A percentile compares a stretch with the other conserved stretches of the same genome.
Evolutionary conservation across 1,140 invertebrate species (phyloP).

Genomic region (Oncopeltus fasciatus): DNA sequence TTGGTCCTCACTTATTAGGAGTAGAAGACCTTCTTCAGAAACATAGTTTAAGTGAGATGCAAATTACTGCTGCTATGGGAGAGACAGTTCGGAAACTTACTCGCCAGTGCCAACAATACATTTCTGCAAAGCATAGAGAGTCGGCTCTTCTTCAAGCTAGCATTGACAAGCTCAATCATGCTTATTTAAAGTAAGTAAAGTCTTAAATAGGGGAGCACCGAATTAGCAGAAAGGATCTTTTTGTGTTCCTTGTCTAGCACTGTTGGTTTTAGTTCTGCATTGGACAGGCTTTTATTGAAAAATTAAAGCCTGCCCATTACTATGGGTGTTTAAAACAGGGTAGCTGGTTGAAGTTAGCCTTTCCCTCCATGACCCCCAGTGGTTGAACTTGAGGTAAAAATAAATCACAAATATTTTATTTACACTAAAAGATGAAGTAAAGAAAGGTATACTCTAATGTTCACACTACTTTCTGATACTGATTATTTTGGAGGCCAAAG

Average conservation of each 20-base stretch:
- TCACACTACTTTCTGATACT: too few species aligned
- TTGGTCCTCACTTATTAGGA: conserved; percentile 78
- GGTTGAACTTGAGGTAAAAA: too few species aligned
- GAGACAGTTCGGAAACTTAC: conserved; percentile 65
- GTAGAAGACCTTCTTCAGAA: conserved; percentile 89
- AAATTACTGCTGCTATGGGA: conserved; percentile 64
- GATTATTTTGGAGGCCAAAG: too few species aligned
- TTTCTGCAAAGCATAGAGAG: conserved; percentile 41
- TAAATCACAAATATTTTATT: too few species aligned
- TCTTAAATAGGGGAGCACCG: too few species aligned
- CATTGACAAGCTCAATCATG: conserved; percentile 52
- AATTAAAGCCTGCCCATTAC: too few species aligned
- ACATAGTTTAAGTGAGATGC: conserved; percentile 79
- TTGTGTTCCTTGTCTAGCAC: neutral
- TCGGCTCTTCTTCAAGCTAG: conserved; percentile 49
- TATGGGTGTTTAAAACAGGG: too few species aligned
- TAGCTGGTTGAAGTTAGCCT: too few species aligned
- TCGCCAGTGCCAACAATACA: conserved; percentile 39
- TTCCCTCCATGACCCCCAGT: too few species aligned
- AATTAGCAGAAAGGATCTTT: neutral
- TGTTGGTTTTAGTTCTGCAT: neutral
- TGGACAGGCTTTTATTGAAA: too few species aligned
- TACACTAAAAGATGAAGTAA: too few species aligned
- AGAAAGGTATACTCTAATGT: too few species aligned
- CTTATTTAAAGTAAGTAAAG: conserved; percentile 45